These are phyloP conservation scores for Ostrea edulis DNA, from an alignment of 1,140 invertebrate species.

Conservation along the genomic window DNA sequence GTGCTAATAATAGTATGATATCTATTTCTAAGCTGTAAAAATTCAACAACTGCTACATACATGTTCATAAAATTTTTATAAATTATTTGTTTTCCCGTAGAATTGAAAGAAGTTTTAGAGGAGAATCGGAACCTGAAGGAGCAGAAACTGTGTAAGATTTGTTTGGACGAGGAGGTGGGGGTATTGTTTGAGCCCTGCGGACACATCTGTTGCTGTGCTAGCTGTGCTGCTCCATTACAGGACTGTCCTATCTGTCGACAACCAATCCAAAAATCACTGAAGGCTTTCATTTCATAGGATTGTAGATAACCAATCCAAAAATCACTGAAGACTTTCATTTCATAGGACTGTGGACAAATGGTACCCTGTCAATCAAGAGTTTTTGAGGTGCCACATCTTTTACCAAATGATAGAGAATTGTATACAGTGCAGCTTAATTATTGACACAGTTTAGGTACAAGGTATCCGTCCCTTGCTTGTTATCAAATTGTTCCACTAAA, in stretches of 20 bases:
- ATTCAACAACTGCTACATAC: too few relatives aligned
- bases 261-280: conserved; percentile 50
- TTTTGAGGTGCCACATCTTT: too few relatives aligned
- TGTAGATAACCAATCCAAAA: conserved; percentile 83
- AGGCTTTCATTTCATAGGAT: conserved; percentile 33
- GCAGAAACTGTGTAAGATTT: conserved; percentile 92
- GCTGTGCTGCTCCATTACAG: conserved; percentile 88
- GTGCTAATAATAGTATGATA: too few relatives aligned
- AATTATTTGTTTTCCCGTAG: neutral
- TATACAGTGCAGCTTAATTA: too few relatives aligned
- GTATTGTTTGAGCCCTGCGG: conserved; percentile 94
- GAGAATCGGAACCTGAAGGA: conserved; percentile 83
- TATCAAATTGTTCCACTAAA: too few relatives aligned
- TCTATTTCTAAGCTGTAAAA: too few relatives aligned
- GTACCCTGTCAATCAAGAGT: too few relatives aligned
- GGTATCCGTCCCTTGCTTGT: too few relatives aligned
- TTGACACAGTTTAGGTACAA: too few relatives aligned
- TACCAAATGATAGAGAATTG: too few relatives aligned
- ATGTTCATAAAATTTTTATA: too few relatives aligned
- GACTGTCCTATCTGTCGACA: conserved; percentile 90
- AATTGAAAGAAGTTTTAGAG: conserved; percentile 43
- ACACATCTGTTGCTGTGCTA: conserved; percentile 90
- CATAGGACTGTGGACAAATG: too few relatives aligned
- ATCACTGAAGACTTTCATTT: conserved; percentile 19
- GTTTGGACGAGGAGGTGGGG: conserved; percentile 91